Evolutionary conservation across 2,888 invertebrate species (phyloP).

Genomic region (Clostera curtula): DNA sequence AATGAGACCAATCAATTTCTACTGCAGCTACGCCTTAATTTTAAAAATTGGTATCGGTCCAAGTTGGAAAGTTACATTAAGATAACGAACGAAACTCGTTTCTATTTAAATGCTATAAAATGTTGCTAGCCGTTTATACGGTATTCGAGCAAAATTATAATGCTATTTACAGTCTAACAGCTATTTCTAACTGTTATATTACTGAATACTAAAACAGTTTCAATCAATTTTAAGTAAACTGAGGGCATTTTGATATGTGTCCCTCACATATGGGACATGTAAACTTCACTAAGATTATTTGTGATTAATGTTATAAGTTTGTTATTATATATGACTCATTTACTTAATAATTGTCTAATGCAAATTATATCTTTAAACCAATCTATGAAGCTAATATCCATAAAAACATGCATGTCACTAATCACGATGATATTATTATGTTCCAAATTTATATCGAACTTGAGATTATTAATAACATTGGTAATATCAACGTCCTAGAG

Average conservation of each 20-base stretch:
- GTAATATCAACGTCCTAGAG: conserved; percentile 18
- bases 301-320: conserved; percentile 14
- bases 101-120: conserved; percentile 2
- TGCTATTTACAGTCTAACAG: conserved; percentile 11
- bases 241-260: conserved; percentile 29
- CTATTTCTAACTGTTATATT: conserved; percentile 13
- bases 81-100: conserved; percentile 1
- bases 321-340: conserved; percentile 15
- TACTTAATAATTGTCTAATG: conserved; percentile 10
- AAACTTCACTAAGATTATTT: not conserved
- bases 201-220: conserved; percentile 22
- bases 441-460: conserved; percentile 5
- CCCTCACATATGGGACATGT: conserved; percentile 31
- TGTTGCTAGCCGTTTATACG: conserved; percentile 4
- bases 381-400: conserved; percentile 17
- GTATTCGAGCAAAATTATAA: conserved; percentile 2
- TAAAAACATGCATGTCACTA: conserved; percentile 22
- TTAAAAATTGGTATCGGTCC: not conserved
- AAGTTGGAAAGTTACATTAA: not conserved
- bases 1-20: conserved; percentile 45
- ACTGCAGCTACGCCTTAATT: conserved; percentile 23
- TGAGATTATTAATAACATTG: conserved; percentile 8
- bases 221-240: conserved; percentile 33
- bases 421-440: conserved; percentile 9
- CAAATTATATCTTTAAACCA: conserved; percentile 1